A percentile compares a stretch with the other conserved stretches of the same genome.
Evolutionary conservation across 2,888 invertebrate species (phyloP).

Genomic region (Adela reaumurella): DNA sequence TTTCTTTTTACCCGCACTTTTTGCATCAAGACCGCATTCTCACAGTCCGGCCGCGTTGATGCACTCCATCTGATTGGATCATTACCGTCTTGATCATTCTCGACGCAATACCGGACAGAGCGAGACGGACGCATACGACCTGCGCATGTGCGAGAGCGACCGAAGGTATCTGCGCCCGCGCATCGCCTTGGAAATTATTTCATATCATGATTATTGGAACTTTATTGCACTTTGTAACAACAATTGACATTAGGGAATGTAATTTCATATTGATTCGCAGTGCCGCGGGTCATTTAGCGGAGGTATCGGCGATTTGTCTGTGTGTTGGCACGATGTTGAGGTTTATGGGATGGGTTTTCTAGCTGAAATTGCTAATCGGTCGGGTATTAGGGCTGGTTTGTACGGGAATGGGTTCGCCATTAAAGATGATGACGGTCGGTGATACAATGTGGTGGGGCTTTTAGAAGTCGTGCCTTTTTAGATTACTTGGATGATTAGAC

Average conservation of each 20-base stretch:
- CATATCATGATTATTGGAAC: constrained; percentile 57
- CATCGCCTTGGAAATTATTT: constrained; percentile 50
- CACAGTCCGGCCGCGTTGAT: constrained; percentile 40
- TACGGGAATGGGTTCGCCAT: too few species aligned
- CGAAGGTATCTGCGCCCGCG: constrained; percentile 21
- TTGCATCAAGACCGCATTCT: constrained; percentile 57
- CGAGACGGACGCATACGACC: constrained; percentile 22
- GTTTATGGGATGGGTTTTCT: not conserved
- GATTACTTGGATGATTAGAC: too few species aligned
- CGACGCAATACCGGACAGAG: constrained; percentile 48
- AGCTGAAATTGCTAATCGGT: not conserved
- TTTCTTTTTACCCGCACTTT: constrained; percentile 31
- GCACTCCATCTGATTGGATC: constrained; percentile 58
- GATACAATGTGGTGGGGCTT: too few species aligned
- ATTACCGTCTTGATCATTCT: constrained; percentile 58
- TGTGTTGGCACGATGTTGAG: not conserved
- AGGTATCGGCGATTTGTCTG: not conserved
- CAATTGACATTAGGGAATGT: constrained; percentile 58
- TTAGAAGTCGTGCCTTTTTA: too few species aligned
- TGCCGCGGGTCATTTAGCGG: constrained; percentile 39
- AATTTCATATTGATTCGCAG: constrained; percentile 57
- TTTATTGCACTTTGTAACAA: constrained; percentile 58
- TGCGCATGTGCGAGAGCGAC: constrained; percentile 16
- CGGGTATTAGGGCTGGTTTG: not conserved
- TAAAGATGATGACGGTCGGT: too few species aligned